These are phyloP conservation scores for Amblyjoppa proteus DNA, from an alignment of 2,888 invertebrate species.

Conservation along the genomic window DNA sequence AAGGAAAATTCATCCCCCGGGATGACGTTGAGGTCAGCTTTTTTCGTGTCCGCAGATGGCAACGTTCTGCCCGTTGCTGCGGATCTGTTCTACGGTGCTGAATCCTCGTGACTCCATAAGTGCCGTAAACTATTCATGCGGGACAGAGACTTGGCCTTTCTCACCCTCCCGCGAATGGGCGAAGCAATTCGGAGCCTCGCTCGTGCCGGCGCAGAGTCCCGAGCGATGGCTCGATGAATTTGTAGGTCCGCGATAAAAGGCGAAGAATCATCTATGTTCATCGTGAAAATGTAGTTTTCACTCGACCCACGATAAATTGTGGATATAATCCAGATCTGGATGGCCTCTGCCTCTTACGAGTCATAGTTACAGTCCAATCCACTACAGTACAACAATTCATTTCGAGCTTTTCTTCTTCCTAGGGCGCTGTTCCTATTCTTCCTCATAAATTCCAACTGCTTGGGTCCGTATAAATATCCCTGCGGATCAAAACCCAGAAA, in stretches of 20 bases:
- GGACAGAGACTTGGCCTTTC: conserved; percentile 11
- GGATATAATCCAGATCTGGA: background rate
- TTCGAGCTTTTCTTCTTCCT: background rate
- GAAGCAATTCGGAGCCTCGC: background rate
- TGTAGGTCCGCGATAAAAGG: background rate
- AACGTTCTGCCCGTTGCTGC: background rate
- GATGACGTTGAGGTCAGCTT: background rate
- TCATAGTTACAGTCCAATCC: background rate
- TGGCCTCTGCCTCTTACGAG: background rate
- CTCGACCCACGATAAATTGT: background rate
- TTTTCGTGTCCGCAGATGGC: background rate
- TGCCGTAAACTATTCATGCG: conserved; percentile 25
- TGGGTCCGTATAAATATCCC: too few relatives aligned
- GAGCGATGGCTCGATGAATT: conserved; percentile 1
- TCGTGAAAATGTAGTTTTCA: background rate
- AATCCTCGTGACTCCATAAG: conserved; percentile 13
- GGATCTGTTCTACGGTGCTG: conserved; percentile 1
- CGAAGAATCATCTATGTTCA: background rate
- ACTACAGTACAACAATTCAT: background rate
- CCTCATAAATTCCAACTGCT: background rate
- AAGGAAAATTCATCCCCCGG: conserved; percentile 3
- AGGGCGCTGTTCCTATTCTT: background rate
- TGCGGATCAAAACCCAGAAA: too few relatives aligned
- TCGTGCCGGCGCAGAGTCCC: background rate
- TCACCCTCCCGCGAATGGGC: background rate